Evolutionary conservation across 2,113 vertebrate genomes (phyloP).

Genomic region (Ailuropoda melanoleuca): DNA sequence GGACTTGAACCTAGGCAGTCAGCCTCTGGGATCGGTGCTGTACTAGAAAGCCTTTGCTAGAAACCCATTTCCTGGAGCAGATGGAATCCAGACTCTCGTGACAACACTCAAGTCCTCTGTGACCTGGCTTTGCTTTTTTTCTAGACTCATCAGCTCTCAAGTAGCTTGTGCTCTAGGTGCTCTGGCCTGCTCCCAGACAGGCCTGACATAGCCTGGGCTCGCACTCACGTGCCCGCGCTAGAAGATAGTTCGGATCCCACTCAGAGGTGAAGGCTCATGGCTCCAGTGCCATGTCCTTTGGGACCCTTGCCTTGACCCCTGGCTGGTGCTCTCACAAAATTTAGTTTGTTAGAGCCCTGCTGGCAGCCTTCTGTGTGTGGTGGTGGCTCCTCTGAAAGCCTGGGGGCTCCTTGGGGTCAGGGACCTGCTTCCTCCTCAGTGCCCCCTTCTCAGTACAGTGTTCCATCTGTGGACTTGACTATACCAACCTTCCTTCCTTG

Average conservation of each 20-base stretch:
- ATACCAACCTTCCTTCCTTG: background rate
- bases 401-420: background rate
- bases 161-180: too few species aligned
- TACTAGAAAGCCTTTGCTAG: background rate
- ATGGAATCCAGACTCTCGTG: background rate
- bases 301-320: fast-evolving
- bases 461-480: background rate
- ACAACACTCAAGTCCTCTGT: background rate
- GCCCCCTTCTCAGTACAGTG: background rate
- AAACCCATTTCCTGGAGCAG: background rate
- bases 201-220: background rate
- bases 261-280: background rate
- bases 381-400: background rate
- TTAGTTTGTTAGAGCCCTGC: background rate
- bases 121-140: background rate
- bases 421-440: background rate
- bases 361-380: background rate
- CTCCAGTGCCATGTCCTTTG: background rate
- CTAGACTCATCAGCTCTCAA: background rate
- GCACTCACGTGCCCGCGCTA: fast-evolving
- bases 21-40: background rate
- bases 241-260: background rate
- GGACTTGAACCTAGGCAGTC: background rate
- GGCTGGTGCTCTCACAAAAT: background rate
- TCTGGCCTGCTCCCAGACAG: background rate